phyloP scores from a whole-genome alignment of 2,888 invertebrate genomes.

The Xestobium rufovillosum region DNA sequence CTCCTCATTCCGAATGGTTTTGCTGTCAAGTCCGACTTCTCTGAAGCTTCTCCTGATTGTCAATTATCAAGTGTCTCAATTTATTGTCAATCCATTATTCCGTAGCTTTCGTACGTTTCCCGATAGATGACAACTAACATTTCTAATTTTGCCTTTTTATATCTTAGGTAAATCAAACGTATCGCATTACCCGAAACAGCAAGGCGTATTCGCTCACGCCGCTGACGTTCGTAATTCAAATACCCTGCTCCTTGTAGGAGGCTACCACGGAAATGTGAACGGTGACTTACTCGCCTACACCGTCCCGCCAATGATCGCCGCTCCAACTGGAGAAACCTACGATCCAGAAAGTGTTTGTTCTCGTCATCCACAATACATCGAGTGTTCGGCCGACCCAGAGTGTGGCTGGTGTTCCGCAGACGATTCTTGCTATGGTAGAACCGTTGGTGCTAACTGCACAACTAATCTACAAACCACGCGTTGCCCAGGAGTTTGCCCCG shows the following conservation, averaged over 20 bases:
- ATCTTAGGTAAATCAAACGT: slow-evolving; percentile 60
- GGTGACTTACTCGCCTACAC: slow-evolving; percentile 82
- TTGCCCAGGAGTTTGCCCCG: slow-evolving; percentile 84
- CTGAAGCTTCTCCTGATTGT: too few relatives aligned
- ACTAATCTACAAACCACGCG: slow-evolving; percentile 78
- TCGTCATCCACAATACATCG: slow-evolving; percentile 65
- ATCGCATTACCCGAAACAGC: slow-evolving; percentile 71
- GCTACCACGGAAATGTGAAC: slow-evolving; percentile 88
- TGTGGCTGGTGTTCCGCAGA: slow-evolving; percentile 87
- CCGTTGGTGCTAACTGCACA: slow-evolving; percentile 81
- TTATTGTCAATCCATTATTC: too few relatives aligned
- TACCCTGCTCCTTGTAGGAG: slow-evolving; percentile 75
- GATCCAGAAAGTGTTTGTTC: slow-evolving; percentile 73
- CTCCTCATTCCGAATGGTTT: too few relatives aligned
- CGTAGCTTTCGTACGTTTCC: too few relatives aligned
- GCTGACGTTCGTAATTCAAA: slow-evolving; percentile 76
- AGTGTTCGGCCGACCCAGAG: slow-evolving; percentile 84
- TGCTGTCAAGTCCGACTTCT: too few relatives aligned
- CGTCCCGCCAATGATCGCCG: slow-evolving; percentile 74
- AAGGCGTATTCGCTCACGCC: slow-evolving; percentile 86
- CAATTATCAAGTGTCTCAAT: too few relatives aligned
- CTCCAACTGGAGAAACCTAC: slow-evolving; percentile 53
- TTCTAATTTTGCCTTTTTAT: too few relatives aligned
- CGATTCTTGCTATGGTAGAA: slow-evolving; percentile 68
- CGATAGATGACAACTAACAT: too few relatives aligned